Conservation (phyloP, 53 echinoderm and acorn worm genomes). For the Paelopatides confundens region DNA sequence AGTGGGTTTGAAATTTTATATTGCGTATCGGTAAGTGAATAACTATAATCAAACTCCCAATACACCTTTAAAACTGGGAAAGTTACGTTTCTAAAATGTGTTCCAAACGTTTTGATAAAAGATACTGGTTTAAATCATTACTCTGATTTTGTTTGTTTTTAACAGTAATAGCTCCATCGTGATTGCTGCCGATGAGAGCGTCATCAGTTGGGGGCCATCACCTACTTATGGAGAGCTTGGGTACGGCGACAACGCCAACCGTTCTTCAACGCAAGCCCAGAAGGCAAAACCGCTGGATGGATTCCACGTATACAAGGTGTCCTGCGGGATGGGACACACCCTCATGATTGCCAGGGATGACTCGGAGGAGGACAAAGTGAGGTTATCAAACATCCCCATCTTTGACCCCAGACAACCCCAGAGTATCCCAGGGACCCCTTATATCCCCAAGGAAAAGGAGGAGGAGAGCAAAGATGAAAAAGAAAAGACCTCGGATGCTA, state of each 20-base stretch:
- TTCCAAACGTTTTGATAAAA: neutral
- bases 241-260: constrained; percentile 84
- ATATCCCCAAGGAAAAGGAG: neutral
- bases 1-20: no score
- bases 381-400: constrained; percentile 68
- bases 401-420: constrained; percentile 71
- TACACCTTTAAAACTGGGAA: no score
- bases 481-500: neutral
- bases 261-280: constrained; percentile 85
- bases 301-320: constrained; percentile 69
- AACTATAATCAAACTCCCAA: no score
- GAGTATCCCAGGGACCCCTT: constrained; percentile 19
- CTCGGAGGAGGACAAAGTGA: constrained; percentile 75
- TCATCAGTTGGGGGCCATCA: constrained; percentile 96
- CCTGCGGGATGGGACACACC: constrained; percentile 90
- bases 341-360: constrained; percentile 85
- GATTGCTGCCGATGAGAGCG: constrained; percentile 86
- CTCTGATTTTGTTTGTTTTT: neutral
- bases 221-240: constrained; percentile 97
- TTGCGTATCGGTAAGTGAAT: no score
- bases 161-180: constrained; percentile 92
- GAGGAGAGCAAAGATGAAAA: constrained; percentile 40
- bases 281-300: constrained; percentile 81
- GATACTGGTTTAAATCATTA: no score
- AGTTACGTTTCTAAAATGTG: no score